Base-by-base conservation (phyloP, 2,888 invertebrate genomes). In the Callinectes sapidus region DNA sequence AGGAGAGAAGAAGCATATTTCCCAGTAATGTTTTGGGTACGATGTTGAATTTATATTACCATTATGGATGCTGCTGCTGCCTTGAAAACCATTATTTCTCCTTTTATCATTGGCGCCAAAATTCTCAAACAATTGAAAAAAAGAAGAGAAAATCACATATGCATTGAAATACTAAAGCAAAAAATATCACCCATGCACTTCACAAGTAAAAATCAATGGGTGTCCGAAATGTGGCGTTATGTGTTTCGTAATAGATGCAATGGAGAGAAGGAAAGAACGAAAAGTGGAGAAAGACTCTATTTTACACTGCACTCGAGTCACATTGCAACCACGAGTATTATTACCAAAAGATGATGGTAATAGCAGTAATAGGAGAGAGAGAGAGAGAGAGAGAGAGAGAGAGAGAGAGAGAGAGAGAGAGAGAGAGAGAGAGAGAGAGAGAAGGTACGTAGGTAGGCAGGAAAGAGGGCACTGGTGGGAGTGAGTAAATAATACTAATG, bases 331-430 rank as follows among this genome's bases (percentile, higher is more conserved):
- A n/a, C n/a, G n/a, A n/a, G n/a, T 23, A 28, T 71, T 16, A 23
- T 3, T 23, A 18, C 23, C 1, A 18, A 61, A 23, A 10, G 61
- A 23, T 61, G 18, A 18, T 61, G 18, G 61, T 10, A 23, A 5
- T 61, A 5, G 23, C 18, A 23, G 16, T 18, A 61, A 1, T 10
- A 61, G 23, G 13, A 23, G 61, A 61, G 61, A 61, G 61, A 61
- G 61, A 61, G 61, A 61, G 61, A 61, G 61, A 61, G 61, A 61
- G 71, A 71, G 71, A 71, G 71, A 71, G 71, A 71, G 71, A 71
- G 71, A 71, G 71, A 71, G 71, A 71, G 71, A 71, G 71, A 71
- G 71, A 71, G 71, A 71, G 71, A 71, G 71, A 71, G 71, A 71
- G 71, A 71, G 71, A 71, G n/a, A 71, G 71, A 71, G 71, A 71